phyloP scores from a whole-genome alignment of 2,113 vertebrate genomes.

The Ictalurus furcatus region DNA sequence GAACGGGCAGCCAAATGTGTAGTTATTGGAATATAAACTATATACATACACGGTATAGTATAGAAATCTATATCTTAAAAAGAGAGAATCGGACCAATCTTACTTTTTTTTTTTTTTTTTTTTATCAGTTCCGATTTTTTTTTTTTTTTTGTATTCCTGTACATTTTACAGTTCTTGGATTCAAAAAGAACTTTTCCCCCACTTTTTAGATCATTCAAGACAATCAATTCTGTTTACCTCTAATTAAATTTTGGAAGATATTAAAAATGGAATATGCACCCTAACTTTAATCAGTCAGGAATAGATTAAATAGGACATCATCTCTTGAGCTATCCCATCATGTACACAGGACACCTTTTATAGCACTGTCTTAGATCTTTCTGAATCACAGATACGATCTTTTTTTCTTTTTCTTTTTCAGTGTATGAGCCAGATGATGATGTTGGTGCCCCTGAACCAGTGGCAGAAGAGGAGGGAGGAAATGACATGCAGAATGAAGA shows the following conservation, averaged over 20 bases:
- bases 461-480: slow-evolving; percentile 85
- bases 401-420: slow-evolving; percentile 70
- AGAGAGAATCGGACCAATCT: not conserved
- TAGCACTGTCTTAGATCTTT: slow-evolving; percentile 66
- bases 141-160: not conserved
- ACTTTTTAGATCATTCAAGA: not conserved
- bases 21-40: slow-evolving; percentile 12
- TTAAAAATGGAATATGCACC: not conserved
- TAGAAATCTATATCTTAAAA: not conserved
- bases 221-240: not conserved
- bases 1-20: slow-evolving; percentile 60
- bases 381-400: slow-evolving; percentile 64
- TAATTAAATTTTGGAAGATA: not conserved
- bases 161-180: not conserved
- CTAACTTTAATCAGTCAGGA: slow-evolving; percentile 57
- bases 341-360: slow-evolving; percentile 62
- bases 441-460: slow-evolving; percentile 78
- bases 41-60: not conserved
- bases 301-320: slow-evolving; percentile 51
- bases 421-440: slow-evolving; percentile 95
- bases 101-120: not conserved
- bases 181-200: not conserved
- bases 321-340: slow-evolving; percentile 70
- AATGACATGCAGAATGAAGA: slow-evolving; percentile 85
- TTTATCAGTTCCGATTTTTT: not conserved